Evolutionary conservation across 1,140 invertebrate genomes (phyloP).

Genomic region (Notospermus geniculatus): DNA sequence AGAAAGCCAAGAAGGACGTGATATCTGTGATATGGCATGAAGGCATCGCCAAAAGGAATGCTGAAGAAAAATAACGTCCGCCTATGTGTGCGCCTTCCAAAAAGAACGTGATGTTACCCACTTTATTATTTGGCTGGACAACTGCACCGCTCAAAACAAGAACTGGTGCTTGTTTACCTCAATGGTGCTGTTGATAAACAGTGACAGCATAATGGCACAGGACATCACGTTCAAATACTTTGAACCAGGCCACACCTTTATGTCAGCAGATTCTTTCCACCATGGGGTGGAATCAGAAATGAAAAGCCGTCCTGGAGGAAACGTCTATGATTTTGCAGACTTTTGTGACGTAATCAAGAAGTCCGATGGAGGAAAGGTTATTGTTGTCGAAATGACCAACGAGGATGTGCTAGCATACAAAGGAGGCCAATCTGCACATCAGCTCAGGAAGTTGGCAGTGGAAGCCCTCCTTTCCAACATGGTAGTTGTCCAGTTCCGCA

Average conservation of each 20-base stretch:
- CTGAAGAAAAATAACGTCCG: slow-evolving; percentile 3
- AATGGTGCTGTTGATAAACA: not conserved
- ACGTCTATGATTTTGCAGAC: slow-evolving; percentile 13
- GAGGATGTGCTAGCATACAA: not conserved
- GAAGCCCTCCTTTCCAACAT: not conserved
- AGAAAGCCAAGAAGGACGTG: not conserved
- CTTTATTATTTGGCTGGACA: not conserved
- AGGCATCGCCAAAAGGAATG: not conserved
- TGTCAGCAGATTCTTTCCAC: slow-evolving; percentile 14
- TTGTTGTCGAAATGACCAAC: not conserved
- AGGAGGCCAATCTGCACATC: not conserved
- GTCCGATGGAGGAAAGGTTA: not conserved
- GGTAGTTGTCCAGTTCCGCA: not conserved
- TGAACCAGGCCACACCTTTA: slow-evolving; percentile 16
- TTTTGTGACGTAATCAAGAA: not conserved
- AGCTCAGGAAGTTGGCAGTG: not conserved
- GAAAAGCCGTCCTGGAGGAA: slow-evolving; percentile 9
- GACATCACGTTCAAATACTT: slow-evolving; percentile 9
- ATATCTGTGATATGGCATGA: slow-evolving; percentile 2
- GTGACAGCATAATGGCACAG: not conserved
- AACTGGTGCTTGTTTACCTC: not conserved
- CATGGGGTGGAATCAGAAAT: slow-evolving; percentile 5
- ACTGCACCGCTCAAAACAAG: slow-evolving; percentile 2
- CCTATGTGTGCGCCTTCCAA: not conserved
- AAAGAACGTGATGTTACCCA: not conserved